Evolutionary conservation across 2,888 invertebrate species (phyloP).

Genomic region (Aromia moschata): DNA sequence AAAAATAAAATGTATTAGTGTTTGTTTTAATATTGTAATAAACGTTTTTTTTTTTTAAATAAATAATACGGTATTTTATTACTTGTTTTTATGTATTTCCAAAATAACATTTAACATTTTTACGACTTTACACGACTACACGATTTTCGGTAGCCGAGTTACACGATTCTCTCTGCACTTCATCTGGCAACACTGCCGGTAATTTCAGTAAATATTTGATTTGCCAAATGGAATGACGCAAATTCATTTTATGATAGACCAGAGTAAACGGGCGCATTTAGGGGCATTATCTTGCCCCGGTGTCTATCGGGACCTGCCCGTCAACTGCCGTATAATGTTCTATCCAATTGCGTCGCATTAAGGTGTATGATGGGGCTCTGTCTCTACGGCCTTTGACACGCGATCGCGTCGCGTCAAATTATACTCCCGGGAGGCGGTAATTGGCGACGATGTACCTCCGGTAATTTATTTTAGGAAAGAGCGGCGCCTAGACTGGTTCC

Average conservation of each 20-base stretch:
- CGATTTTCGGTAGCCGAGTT: no score
- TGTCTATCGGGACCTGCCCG: constrained; percentile 11
- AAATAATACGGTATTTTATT: no score
- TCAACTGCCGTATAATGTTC: constrained; percentile 23
- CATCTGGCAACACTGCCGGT: no score
- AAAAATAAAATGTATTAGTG: no score
- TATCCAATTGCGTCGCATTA: constrained; percentile 30
- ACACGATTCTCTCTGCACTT: no score
- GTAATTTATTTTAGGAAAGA: constrained; percentile 15
- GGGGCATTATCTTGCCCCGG: constrained; percentile 13
- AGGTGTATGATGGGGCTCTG: constrained; percentile 30
- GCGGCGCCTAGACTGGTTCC: not conserved
- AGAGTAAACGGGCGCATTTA: constrained; percentile 10
- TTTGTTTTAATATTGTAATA: no score
- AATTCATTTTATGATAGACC: constrained; percentile 24
- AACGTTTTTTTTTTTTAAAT: no score
- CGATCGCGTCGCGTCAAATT: constrained; percentile 34
- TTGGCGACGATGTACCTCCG: constrained; percentile 14
- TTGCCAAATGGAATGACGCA: constrained; percentile 29
- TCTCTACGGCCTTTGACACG: constrained; percentile 48
- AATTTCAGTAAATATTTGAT: constrained; percentile 32
- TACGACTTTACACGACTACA: no score
- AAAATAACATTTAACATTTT: no score
- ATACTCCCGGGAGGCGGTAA: constrained; percentile 10
- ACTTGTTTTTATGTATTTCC: no score